Evolutionary conservation across 2,113 vertebrate genomes (phyloP), one percentile per base, ranked within the genome.

Genomic region (Echinops telfairi): DNA sequence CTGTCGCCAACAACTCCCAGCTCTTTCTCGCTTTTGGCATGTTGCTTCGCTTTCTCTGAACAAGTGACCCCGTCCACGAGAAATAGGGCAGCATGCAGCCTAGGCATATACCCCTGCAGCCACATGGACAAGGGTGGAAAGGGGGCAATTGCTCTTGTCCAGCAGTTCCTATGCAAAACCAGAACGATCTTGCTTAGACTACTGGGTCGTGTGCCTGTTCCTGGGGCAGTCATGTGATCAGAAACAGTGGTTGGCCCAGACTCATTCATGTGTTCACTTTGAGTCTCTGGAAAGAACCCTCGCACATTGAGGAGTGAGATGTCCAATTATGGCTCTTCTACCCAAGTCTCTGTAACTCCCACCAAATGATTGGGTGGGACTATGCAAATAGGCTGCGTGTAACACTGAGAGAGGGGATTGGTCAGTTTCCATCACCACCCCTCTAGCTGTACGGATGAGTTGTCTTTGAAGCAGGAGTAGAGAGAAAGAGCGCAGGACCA

Each of bases 11-110:
- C 62, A 43, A 12, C 22, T 43, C 68, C 47, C 57, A 29, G 17
- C 77, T 2, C 47, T 53, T 53, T 11, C 47, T 47, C 40, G 23
- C 15, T 17, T 22, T 6, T 10, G 58, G 20, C 14, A 62, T 7
- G 60, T 62, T 90, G 71, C 79, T 92, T 79, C 58, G 33, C 25
- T 88, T 90, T 88, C 79, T 94, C 25, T 43, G 20, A 29, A 92
- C 23, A 80, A 75, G 2, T 40, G 17, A 64, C 64, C 40, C 64
- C 47, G 38, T 31, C 5, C 29, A 53, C 12, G 53, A 19, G 16
- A 77, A 33, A 76, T 25, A 90, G 0, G 64, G 73, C 66, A 33
- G 60, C 22, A 40, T 22, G 43, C 33, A 14, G 53, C 38, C 36
- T 62, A 83, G 87, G 58, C 31, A 76, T 70, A 16, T 20, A 80